Percentiles rank a stretch among this genome's conserved stretches.
phyloP scores from a whole-genome alignment of 2,113 vertebrate species.

The Crypturellus undulatus region DNA sequence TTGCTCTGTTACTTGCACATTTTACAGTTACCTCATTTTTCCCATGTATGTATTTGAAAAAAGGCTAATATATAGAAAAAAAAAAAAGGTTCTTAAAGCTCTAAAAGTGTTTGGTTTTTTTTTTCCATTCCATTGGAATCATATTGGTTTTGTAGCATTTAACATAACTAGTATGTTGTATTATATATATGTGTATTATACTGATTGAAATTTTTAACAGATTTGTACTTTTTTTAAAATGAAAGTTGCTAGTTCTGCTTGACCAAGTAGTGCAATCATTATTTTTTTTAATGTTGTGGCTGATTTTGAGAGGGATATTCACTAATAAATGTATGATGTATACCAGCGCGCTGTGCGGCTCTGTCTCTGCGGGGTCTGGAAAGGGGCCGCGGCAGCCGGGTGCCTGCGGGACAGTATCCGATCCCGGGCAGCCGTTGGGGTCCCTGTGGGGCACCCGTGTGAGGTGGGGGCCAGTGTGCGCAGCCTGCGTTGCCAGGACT shows the following conservation, averaged over 20 bases:
- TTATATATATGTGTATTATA: constrained; percentile 99
- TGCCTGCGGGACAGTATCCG: not conserved
- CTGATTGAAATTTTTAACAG: constrained; percentile 99
- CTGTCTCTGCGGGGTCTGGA: not conserved
- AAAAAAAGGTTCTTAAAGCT: constrained; percentile 99
- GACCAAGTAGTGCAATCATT: constrained; percentile 99
- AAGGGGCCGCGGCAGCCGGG: not conserved
- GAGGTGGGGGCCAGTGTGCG: not conserved
- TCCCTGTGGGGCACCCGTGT: not conserved
- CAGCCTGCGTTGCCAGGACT: not conserved
- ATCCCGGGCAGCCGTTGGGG: not conserved
- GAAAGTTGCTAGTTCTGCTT: constrained; percentile 99
- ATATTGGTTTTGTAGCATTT: constrained; percentile 99
- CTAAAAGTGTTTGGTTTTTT: constrained; percentile 91
- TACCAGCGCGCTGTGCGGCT: constrained; percentile 76
- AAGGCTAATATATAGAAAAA: constrained; percentile 99
- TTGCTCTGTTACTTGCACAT: constrained; percentile 99
- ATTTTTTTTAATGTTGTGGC: constrained; percentile 99
- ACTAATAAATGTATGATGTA: constrained; percentile 99
- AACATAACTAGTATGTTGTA: constrained; percentile 99
- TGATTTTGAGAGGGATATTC: constrained; percentile 99
- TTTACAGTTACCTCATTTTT: constrained; percentile 99
- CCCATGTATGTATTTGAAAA: constrained; percentile 99
- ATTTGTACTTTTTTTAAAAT: constrained; percentile 99
- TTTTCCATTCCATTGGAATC: constrained; percentile 99